These are phyloP conservation scores for rat (Rattus norvegicus) DNA, from an alignment of 2,113 vertebrate species.

Conservation along the genomic window DNA sequence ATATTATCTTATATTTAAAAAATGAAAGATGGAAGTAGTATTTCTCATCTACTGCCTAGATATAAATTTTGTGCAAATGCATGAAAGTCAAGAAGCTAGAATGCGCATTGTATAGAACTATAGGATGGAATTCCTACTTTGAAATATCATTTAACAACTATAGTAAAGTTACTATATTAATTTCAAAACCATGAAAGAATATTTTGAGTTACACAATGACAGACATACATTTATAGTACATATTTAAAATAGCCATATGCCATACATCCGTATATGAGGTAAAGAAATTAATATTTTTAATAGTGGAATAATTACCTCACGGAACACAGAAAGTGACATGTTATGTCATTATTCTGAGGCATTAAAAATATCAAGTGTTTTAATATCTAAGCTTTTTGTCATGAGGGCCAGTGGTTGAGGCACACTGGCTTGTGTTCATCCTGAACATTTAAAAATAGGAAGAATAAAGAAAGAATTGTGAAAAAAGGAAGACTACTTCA, in stretches of 20 bases:
- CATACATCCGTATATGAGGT: background rate
- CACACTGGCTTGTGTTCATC: background rate
- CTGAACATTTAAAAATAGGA: background rate
- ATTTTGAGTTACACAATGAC: background rate
- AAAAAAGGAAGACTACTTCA: background rate
- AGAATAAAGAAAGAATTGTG: background rate
- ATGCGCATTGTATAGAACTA: background rate
- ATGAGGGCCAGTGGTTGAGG: background rate
- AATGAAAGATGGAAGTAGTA: background rate
- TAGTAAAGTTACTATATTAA: background rate
- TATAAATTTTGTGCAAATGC: background rate
- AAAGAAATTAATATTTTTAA: background rate
- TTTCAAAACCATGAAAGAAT: background rate
- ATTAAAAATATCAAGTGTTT: background rate
- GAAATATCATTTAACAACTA: background rate
- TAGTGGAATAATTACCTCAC: background rate
- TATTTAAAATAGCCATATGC: no score
- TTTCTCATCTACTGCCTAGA: background rate
- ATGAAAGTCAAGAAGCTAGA: background rate
- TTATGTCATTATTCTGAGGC: background rate
- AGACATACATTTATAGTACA: background rate
- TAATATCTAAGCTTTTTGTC: background rate
- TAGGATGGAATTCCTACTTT: background rate
- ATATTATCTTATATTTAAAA: background rate
- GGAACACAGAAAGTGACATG: background rate